phyloP scores from a whole-genome alignment of 2,113 vertebrate genomes.

The Corydoras maculifer region DNA sequence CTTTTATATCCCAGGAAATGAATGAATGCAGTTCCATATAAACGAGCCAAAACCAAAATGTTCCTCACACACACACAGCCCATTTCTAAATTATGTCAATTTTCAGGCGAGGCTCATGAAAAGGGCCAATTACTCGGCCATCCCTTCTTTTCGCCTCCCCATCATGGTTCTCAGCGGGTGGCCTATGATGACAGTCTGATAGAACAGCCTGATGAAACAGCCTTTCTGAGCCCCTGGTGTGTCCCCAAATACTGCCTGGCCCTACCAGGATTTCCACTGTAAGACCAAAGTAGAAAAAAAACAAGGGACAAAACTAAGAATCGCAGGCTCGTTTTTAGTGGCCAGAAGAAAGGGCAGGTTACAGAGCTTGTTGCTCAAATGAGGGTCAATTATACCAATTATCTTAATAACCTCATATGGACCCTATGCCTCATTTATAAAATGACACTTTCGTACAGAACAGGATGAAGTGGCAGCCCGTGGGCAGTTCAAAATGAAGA shows the following conservation, averaged over 20 bases:
- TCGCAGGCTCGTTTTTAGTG: constrained; percentile 1
- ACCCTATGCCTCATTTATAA: constrained; percentile 10
- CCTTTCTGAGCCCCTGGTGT: constrained; percentile 30
- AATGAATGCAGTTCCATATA: constrained; percentile 23
- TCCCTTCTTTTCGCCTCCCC: constrained; percentile 31
- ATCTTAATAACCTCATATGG: constrained; percentile 41
- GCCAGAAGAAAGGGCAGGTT: constrained; percentile 22
- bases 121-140: constrained; percentile 39
- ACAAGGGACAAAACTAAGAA: constrained; percentile 8
- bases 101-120: constrained; percentile 40
- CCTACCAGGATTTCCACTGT: constrained; percentile 17
- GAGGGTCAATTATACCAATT: constrained; percentile 41
- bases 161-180: constrained; percentile 43
- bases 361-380: constrained; percentile 36
- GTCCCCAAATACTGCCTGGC: constrained; percentile 28
- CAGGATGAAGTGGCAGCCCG: constrained; percentile 27
- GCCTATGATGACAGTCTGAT: constrained; percentile 31
- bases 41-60: constrained; percentile 23
- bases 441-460: constrained; percentile 27
- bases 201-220: constrained; percentile 35
- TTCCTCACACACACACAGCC: constrained; percentile 6
- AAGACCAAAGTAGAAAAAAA: constrained; percentile 7
- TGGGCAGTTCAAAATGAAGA: constrained; percentile 18
- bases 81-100: constrained; percentile 39
- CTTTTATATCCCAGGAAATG: neutral